Evolutionary conservation across 2,797 vertebrate species (phyloP).

Genomic region (Pteropus rufus): DNA sequence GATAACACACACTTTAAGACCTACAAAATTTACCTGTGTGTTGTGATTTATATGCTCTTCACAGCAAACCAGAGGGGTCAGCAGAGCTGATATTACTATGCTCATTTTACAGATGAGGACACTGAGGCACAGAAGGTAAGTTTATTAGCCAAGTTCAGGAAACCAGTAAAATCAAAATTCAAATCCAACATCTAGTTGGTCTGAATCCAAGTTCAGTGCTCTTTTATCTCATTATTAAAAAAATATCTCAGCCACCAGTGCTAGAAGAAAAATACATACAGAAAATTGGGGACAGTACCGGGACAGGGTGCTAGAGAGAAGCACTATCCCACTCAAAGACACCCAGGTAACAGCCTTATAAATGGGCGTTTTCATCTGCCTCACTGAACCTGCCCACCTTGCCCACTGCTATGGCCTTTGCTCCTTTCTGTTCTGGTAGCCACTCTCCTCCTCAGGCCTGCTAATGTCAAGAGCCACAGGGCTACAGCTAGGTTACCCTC

Average conservation of each 20-base stretch:
- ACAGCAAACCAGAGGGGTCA: background rate
- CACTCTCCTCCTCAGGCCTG: background rate
- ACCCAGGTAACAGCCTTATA: background rate
- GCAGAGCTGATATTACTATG: background rate
- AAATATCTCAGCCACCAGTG: background rate
- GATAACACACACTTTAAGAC: background rate
- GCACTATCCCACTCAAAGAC: background rate
- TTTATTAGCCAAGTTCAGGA: background rate
- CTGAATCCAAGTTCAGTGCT: background rate
- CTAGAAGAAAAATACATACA: background rate
- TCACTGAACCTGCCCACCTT: background rate
- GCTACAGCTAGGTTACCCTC: background rate
- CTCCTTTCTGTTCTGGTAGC: background rate
- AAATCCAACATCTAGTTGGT: background rate
- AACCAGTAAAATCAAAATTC: background rate
- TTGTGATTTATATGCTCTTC: background rate
- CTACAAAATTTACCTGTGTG: background rate
- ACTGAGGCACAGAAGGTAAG: background rate
- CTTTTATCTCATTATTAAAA: background rate
- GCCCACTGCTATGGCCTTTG: background rate
- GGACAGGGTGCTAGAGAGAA: background rate
- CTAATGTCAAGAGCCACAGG: background rate
- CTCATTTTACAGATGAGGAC: background rate
- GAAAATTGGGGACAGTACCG: background rate
- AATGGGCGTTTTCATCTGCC: no score